phyloP scores from a whole-genome alignment of 2,113 vertebrate genomes.

The Ranitomeya variabilis region DNA sequence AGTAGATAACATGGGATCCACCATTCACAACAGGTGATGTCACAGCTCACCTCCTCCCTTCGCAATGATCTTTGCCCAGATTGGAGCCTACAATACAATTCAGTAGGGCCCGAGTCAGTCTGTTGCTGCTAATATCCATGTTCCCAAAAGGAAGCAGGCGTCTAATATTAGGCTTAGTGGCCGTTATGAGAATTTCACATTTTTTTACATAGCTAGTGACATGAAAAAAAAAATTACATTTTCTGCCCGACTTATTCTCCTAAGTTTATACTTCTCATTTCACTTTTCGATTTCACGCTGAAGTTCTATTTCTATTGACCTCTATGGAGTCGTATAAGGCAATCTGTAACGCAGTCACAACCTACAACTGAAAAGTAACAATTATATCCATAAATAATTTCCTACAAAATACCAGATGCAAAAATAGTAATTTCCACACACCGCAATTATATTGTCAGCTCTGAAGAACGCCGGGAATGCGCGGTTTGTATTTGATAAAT shows the following conservation, averaged over 20 bases:
- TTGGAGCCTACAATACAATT: no score
- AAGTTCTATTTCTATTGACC: conserved; percentile 1
- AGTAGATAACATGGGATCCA: no score
- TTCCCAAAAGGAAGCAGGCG: no score
- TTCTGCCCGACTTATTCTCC: not conserved
- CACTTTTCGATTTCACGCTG: not conserved
- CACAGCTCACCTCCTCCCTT: no score
- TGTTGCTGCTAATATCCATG: no score
- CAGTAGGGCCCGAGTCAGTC: no score
- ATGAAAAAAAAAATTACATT: no score
- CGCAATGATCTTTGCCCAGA: no score
- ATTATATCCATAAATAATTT: conserved; percentile 43
- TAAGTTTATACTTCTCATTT: not conserved
- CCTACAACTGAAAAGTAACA: conserved; percentile 18
- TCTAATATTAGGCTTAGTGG: no score
- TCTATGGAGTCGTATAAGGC: conserved; percentile 7
- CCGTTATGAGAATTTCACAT: no score
- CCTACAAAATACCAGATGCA: conserved; percentile 15
- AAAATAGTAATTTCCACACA: conserved; percentile 33
- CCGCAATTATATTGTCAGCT: conserved; percentile 38
- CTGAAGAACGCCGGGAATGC: conserved; percentile 4
- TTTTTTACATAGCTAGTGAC: no score
- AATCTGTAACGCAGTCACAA: not conserved
- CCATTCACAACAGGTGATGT: no score
- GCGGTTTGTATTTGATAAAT: not conserved